These are phyloP conservation scores for Poeciliopsis occidentalis DNA, from an alignment of 2,113 vertebrate species.

Conservation along the genomic window DNA sequence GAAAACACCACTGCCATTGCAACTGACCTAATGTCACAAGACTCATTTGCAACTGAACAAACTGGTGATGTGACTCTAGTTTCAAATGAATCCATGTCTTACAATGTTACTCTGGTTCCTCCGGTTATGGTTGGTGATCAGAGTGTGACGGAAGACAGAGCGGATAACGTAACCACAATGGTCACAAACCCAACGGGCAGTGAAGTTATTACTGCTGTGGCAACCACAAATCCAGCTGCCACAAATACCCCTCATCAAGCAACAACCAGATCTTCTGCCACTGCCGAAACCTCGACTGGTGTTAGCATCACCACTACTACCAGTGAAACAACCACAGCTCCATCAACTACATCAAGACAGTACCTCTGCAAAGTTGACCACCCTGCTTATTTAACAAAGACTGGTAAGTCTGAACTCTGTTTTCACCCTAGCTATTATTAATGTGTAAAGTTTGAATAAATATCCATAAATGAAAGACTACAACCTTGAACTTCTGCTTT, in stretches of 20 bases:
- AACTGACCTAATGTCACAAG: constrained; percentile 30
- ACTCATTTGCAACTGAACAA: constrained; percentile 37
- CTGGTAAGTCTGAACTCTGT: constrained; percentile 77
- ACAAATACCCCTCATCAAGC: constrained; percentile 44
- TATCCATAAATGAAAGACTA: background rate
- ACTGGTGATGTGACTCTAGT: constrained; percentile 23
- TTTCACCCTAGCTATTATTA: background rate
- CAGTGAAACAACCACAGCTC: constrained; percentile 57
- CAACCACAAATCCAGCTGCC: constrained; percentile 51
- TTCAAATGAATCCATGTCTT: constrained; percentile 17
- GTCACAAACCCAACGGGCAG: constrained; percentile 56
- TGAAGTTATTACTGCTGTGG: constrained; percentile 31
- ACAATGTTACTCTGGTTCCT: constrained; percentile 41
- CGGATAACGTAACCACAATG: constrained; percentile 53
- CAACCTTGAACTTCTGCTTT: constrained; percentile 3
- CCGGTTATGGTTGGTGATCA: constrained; percentile 63
- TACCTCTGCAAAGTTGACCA: constrained; percentile 87
- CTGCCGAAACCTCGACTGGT: constrained; percentile 39
- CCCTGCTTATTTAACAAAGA: constrained; percentile 84
- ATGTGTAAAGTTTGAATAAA: background rate
- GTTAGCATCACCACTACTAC: constrained; percentile 40
- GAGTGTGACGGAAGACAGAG: constrained; percentile 55
- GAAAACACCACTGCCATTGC: constrained; percentile 20
- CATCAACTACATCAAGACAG: constrained; percentile 75
- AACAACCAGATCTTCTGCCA: constrained; percentile 23